Conservation (phyloP, 2,797 vertebrate species). For the Argyrosomus regius region DNA sequence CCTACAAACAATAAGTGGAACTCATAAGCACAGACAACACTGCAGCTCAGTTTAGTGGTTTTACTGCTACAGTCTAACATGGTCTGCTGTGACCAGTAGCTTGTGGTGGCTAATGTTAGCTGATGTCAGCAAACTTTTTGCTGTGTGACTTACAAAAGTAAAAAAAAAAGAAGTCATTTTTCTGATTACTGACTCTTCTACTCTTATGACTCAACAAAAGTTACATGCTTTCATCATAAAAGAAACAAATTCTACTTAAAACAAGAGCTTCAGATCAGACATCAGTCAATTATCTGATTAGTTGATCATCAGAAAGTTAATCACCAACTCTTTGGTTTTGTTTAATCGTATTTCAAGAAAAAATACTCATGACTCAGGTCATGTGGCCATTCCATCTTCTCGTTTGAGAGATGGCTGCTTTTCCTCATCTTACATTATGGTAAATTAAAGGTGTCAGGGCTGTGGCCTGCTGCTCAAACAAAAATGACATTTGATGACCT, state of each 20-base stretch:
- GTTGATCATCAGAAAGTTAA: neutral
- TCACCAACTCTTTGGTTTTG: neutral
- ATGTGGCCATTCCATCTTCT: neutral
- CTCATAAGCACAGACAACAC: neutral
- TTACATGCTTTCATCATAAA: neutral
- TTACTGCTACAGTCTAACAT: neutral
- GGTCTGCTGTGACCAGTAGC: neutral
- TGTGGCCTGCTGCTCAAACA: neutral
- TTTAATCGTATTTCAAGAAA: neutral
- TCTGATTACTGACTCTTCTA: neutral
- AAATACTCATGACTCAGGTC: neutral
- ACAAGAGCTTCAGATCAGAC: neutral
- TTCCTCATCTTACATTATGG: neutral
- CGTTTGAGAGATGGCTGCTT: neutral
- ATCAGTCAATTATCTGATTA: neutral
- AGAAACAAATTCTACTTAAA: neutral
- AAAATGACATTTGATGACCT: neutral
- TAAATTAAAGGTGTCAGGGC: neutral
- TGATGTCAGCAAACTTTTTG: neutral
- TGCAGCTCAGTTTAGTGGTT: neutral
- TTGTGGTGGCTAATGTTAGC: neutral
- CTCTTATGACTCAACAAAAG: neutral
- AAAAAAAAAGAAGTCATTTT: neutral
- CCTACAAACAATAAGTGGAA: neutral
- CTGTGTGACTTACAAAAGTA: neutral